Evolutionary conservation across 2,888 invertebrate genomes (phyloP).

Genomic region (Agonopterix subpropinquella): DNA sequence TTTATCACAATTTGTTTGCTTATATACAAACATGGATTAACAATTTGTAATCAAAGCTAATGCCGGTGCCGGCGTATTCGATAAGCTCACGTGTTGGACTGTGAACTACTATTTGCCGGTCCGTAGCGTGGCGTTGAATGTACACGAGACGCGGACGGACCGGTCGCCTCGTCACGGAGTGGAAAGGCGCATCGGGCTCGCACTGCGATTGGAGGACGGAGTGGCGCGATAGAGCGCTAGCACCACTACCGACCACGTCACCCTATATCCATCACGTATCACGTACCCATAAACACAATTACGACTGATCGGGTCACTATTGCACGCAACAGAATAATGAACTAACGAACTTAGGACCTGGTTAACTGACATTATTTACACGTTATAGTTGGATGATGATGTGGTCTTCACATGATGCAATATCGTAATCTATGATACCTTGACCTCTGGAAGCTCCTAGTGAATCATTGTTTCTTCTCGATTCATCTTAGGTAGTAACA

Average conservation of each 20-base stretch:
- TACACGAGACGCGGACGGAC: background rate
- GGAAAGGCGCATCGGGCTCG: slow-evolving; percentile 23
- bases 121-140: background rate
- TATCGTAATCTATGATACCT: no score
- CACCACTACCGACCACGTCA: slow-evolving; percentile 46
- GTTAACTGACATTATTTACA: no score
- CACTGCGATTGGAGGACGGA: slow-evolving; percentile 51
- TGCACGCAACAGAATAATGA: no score
- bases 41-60: slow-evolving; percentile 5
- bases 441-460: no score
- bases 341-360: no score
- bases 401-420: no score
- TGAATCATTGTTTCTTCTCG: no score
- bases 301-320: background rate
- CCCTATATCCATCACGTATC: slow-evolving; percentile 8
- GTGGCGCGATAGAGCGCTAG: slow-evolving; percentile 55
- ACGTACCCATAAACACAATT: background rate
- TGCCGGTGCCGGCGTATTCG: slow-evolving; percentile 14
- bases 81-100: slow-evolving; percentile 45
- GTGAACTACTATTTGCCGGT: slow-evolving; percentile 18
- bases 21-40: slow-evolving; percentile 14
- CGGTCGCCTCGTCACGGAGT: background rate
- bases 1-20: slow-evolving; percentile 9
- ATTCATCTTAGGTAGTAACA: no score
- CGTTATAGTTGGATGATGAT: no score